A percentile compares a stretch with the other conserved stretches of the same genome.
Conservation (phyloP, 1,140 invertebrate species). For the Hylyphantes graminicola region DNA sequence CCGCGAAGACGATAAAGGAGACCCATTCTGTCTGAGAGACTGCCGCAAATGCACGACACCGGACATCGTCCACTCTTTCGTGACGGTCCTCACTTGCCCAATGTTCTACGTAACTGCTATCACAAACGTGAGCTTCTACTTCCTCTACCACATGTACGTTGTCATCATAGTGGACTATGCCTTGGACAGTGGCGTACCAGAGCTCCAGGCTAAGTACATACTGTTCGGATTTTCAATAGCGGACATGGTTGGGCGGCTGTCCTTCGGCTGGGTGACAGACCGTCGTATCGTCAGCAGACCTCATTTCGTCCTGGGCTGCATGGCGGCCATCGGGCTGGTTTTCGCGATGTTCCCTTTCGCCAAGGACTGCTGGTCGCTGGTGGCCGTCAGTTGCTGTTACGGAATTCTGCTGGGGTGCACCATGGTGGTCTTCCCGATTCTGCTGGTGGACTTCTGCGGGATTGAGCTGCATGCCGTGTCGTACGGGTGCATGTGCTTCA, state of each 20-base stretch:
- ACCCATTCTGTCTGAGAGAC: no score
- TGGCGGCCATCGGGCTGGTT: constrained; percentile 42
- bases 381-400: constrained; percentile 29
- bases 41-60: background rate
- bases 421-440: constrained; percentile 46
- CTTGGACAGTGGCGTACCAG: constrained; percentile 48
- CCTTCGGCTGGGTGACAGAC: constrained; percentile 58
- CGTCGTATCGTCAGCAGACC: constrained; percentile 33
- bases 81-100: constrained; percentile 7
- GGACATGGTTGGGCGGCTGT: constrained; percentile 60
- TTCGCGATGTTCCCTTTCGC: constrained; percentile 42
- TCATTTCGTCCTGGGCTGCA: constrained; percentile 30
- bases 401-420: constrained; percentile 54
- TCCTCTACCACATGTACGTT: constrained; percentile 33
- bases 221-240: constrained; percentile 59
- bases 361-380: constrained; percentile 7
- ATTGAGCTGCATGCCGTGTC: constrained; percentile 53
- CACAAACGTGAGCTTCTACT: constrained; percentile 33
- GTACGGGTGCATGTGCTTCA: constrained; percentile 57
- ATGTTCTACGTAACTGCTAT: constrained; percentile 50
- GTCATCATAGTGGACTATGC: constrained; percentile 63
- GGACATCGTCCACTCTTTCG: background rate
- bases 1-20: no score
- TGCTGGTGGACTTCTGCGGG: constrained; percentile 50
- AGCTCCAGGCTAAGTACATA: constrained; percentile 41